These are phyloP conservation scores for Acridotheres tristis DNA, from an alignment of 2,797 vertebrate genomes.

Conservation along the genomic window DNA sequence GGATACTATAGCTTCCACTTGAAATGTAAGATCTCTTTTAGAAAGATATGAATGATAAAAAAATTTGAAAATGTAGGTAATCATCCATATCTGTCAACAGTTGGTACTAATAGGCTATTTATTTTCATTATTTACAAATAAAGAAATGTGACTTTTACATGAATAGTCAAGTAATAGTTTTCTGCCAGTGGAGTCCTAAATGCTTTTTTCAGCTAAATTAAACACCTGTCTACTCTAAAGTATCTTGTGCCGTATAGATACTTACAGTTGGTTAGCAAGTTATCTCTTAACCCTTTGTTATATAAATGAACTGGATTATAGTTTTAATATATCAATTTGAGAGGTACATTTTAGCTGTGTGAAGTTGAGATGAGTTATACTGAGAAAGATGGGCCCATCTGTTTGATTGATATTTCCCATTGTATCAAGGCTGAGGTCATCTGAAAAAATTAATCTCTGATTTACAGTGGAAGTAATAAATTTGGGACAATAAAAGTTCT, in stretches of 20 bases:
- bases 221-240: not conserved
- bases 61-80: not conserved
- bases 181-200: not conserved
- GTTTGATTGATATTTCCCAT: conserved; percentile 47
- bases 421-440: conserved; percentile 51
- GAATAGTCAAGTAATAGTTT: not conserved
- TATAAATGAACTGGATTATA: not conserved
- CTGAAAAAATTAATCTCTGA: conserved; percentile 50
- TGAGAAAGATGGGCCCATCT: conserved; percentile 7
- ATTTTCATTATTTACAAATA: not conserved
- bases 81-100: not conserved
- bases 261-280: not conserved
- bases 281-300: conserved; percentile 17
- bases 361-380: conserved; percentile 8
- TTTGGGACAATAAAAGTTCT: conserved; percentile 55
- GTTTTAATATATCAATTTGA: conserved; percentile 16
- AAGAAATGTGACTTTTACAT: not conserved
- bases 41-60: not conserved
- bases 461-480: conserved; percentile 62
- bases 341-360: not conserved
- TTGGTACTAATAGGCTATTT: not conserved
- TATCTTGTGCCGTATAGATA: not conserved
- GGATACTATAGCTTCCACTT: not conserved
- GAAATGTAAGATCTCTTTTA: not conserved
- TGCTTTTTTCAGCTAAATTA: not conserved